Base-by-base conservation (phyloP, 2,888 invertebrate species). In the Onchidella celtica region DNA sequence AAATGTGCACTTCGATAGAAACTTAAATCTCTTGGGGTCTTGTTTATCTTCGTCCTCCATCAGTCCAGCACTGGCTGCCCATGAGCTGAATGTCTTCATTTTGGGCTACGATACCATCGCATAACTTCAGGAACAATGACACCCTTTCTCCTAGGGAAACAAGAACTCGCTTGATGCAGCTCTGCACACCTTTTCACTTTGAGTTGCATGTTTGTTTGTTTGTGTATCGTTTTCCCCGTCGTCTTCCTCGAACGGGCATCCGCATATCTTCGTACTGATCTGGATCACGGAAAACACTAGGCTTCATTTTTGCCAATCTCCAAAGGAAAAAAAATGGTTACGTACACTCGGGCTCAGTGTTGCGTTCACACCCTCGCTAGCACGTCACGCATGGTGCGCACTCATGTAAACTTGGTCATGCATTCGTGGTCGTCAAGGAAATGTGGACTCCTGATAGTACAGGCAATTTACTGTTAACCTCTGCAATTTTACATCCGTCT, bases 351-450 rank as follows among this genome's bases (percentile, higher is more conserved):
- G 59, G 29, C 59, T 27, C 59, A 36, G 11, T 73, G 73, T 73
- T 34, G 38, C 32, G 32, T 59, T 73, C 73, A 61, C 73, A 70
- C 70, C 29, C 59, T 38, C 24, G 55, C 34, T 47, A 24, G 36
- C 59, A 47, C 57, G 73, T 73, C 73, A 73, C 59, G 73, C 73
- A 34, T 59, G 34, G 27, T 73, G 73, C 73, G 36, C 73, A 59
- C 73, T 73, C 73, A 27, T 61, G 38, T 73, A 73, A 73, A 73
- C 73, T 73, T 38, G 36, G 73, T 59, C 73, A 73, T n/a, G 73
- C 73, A 27, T 73, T 57, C 17, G 27, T 27, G 73, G 36, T 36
- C 73, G 29, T 59, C 61, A 29, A 29, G 38, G 73, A 73, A 73
- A 59, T 59, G 36, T 21, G 27, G 11, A 29, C 73, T 11, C 38